phyloP scores from a whole-genome alignment of 2,888 invertebrate genomes.

The Rhagonycha lutea region DNA sequence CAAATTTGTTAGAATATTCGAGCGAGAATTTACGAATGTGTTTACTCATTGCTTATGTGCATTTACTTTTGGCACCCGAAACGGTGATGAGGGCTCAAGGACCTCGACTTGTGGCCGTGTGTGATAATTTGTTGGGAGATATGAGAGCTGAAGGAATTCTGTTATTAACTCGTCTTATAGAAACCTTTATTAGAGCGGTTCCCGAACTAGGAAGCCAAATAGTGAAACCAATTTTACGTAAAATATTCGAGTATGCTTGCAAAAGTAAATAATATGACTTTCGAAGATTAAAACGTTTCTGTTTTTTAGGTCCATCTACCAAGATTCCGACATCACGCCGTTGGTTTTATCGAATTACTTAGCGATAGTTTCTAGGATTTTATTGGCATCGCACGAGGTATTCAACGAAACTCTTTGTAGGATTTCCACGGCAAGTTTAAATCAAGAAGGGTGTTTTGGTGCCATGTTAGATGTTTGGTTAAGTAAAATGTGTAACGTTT shows the following conservation, averaged over 20 bases:
- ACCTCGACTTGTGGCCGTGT: conserved; percentile 67
- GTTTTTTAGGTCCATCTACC: conserved; percentile 64
- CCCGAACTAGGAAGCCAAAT: conserved; percentile 75
- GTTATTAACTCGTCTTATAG: conserved; percentile 74
- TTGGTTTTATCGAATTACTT: conserved; percentile 79
- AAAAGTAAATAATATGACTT: background rate
- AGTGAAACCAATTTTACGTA: conserved; percentile 66
- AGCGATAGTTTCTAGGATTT: conserved; percentile 76
- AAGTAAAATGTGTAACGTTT: conserved; percentile 75
- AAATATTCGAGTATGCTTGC: conserved; percentile 62
- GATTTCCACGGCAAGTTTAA: conserved; percentile 56
- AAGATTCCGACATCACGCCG: conserved; percentile 68
- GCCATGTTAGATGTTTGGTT: conserved; percentile 79
- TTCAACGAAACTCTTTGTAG: conserved; percentile 65
- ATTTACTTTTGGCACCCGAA: conserved; percentile 78
- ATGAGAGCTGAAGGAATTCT: conserved; percentile 75
- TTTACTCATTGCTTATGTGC: conserved; percentile 81
- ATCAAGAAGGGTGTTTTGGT: conserved; percentile 68
- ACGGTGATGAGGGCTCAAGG: conserved; percentile 77
- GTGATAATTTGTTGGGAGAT: conserved; percentile 77
- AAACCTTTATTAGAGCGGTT: conserved; percentile 74
- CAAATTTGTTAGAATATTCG: conserved; percentile 77
- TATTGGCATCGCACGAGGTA: conserved; percentile 69
- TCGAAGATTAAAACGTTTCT: background rate
- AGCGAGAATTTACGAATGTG: conserved; percentile 81